Conservation (phyloP, 2,888 invertebrate species). For the Nemotelus nigrinus region DNA sequence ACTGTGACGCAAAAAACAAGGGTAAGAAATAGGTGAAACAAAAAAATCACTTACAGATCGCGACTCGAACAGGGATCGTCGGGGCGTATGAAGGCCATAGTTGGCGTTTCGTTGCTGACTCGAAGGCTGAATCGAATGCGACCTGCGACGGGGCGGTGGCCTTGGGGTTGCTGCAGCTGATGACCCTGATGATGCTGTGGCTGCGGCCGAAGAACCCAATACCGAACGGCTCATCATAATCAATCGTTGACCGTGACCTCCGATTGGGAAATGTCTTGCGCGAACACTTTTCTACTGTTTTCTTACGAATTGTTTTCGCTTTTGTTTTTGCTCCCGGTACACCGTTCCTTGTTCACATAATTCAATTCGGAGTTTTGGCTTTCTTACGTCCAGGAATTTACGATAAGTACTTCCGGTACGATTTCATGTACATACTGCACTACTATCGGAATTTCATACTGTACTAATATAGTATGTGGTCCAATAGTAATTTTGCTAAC, state of each 20-base stretch:
- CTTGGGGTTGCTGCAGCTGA: constrained; percentile 57
- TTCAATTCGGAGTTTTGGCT: not conserved
- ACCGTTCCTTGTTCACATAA: constrained; percentile 29
- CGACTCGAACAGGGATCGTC: constrained; percentile 59
- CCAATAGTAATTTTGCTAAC: too few relatives aligned
- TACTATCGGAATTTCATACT: too few relatives aligned
- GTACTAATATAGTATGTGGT: too few relatives aligned
- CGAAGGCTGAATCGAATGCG: constrained; percentile 55
- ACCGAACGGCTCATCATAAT: constrained; percentile 47
- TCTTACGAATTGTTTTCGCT: constrained; percentile 22
- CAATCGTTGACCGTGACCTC: constrained; percentile 41
- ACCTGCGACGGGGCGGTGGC: constrained; percentile 62
- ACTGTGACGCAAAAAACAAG: too few relatives aligned
- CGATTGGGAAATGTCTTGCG: constrained; percentile 27
- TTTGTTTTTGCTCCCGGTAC: constrained; percentile 7
- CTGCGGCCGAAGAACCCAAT: constrained; percentile 44
- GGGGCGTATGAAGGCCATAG: constrained; percentile 54
- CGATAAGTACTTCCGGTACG: constrained; percentile 22
- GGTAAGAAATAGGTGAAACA: not conserved
- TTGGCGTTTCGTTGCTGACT: constrained; percentile 8
- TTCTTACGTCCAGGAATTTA: not conserved
- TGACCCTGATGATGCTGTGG: constrained; percentile 11
- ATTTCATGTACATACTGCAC: not conserved
- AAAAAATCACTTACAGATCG: constrained; percentile 49
- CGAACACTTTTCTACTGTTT: constrained; percentile 28